Percentiles rank a stretch among this genome's conserved stretches.
Evolutionary conservation across 2,113 vertebrate species (phyloP).

Genomic region (Probosciger aterrimus): DNA sequence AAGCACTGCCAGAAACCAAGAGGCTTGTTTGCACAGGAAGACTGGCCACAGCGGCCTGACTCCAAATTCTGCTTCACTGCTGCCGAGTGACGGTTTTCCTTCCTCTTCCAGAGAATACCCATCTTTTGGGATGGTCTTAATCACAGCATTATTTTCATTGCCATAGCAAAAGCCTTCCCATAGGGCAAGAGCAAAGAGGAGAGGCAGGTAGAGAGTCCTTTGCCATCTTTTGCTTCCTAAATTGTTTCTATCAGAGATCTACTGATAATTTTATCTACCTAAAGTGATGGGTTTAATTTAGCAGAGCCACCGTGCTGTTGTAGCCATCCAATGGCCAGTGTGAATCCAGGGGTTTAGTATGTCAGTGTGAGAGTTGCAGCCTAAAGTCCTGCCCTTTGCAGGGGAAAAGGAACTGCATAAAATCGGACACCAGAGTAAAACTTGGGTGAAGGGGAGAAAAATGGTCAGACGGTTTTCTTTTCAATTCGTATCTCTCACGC

Average conservation of each 20-base stretch:
- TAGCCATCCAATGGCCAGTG: neutral
- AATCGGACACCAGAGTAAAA: neutral
- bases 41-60: neutral
- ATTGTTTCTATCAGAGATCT: neutral
- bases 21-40: neutral
- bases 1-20: neutral
- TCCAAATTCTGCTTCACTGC: neutral
- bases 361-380: neutral
- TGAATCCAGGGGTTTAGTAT: neutral
- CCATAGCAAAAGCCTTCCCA: neutral
- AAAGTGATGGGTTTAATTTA: neutral
- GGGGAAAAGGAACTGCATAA: neutral
- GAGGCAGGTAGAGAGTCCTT: neutral
- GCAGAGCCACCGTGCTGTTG: neutral
- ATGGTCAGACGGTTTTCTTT: conserved; percentile 37
- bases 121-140: neutral
- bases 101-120: neutral
- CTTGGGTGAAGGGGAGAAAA: neutral
- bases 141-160: neutral
- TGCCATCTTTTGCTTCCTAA: neutral
- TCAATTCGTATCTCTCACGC: conserved; percentile 72
- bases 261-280: neutral
- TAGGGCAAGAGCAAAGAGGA: neutral
- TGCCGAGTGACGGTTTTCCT: neutral
- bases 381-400: neutral